Evolutionary conservation across 2,888 invertebrate species (phyloP), one percentile per base, ranked within the genome.

Genomic region (Thymelicus sylvestris): DNA sequence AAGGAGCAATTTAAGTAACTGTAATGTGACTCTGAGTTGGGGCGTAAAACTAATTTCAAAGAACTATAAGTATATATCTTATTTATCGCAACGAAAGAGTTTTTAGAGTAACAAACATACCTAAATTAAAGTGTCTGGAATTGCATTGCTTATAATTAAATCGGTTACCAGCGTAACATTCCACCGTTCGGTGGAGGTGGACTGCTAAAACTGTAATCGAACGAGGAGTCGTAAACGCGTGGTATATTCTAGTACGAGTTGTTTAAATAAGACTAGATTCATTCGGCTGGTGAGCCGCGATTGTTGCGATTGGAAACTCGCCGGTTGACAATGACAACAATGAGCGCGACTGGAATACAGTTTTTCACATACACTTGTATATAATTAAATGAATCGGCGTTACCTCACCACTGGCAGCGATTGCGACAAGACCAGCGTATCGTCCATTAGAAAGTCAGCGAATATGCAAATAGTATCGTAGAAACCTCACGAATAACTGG

Each of bases 381-480:
- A 88, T 89, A 91, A 91, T 92, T 92, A 92, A 91, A 91, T 88
- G 86, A 91, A 90, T 91, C 85, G 86, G 85, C 88, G 91, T 93
- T 93, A 93, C 93, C 92, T 92, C 91, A 93, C 89, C 86, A 83
- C 81, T 80, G 83, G 83, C 84, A 87, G 86, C 88, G 87, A 92
- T 92, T 92, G 93, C 92, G 92, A 92, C 93, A 91, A 93, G 90
- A 90, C 86, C 87, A 84, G 89, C 92, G 89, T 89, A 91, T 92
- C 91, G 92, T 90, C 92, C 92, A 93, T 93, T 93, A 93, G 93
- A 93, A 93, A 93, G 93, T 93, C 91, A 88, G 91, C 89, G 90
- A 92, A 93, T 93, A 93, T 93, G 93, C 93, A 93, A 93, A 93
- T 93, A 92, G 89, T 93, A 92, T 92, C 90, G 93, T 93, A 93